Base-by-base conservation (phyloP, 2,888 invertebrate genomes). In the Drosophila falleni region DNA sequence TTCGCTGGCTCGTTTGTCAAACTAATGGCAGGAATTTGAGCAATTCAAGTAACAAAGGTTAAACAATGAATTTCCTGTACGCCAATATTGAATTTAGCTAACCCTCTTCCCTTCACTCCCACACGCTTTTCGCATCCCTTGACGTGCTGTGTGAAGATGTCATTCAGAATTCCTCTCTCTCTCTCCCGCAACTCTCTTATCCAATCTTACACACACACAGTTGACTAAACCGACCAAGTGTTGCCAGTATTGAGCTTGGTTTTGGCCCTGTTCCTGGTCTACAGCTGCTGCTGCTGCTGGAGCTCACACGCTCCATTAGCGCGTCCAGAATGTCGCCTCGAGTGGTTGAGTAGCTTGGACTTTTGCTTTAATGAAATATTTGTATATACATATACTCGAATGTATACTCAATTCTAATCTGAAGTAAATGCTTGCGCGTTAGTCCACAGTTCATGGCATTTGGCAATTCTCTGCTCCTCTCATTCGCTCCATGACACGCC, bases 21-120 rank as follows among this genome's bases (percentile, higher is more conserved):
- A 88, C 87, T 87, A 88, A 89, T 89, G 90, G 76, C 73, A 78
- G 86, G 89, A 86, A 86, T 86, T 89, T 69, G 74, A 78, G 90
- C 87, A 86, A 86, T 86, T 86, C 88, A 78, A 89, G 86, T 83
- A 86, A 88, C 89, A 86, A 89, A 89, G 86, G 86, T 86, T 89
- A 88, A 86, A 89, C 89, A 89, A 86, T 86, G 89, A 86, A 86
- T 89, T 78, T 89, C 73, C 89, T 78, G 69, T 70, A 62, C 60
- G 70, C 64, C 88, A 81, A 87, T 84, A 84, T 89, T 89, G 89
- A 89, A 76, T 89, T 84, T 84, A 72, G 68, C 77, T 71, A 62
- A 26, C 69, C 69, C 63, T 29, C 9, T 31, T 29, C n/a, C n/a
- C 42, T 29, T 19, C n/a, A 0, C 16, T 33, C 37, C 6, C 41